Conservation (phyloP, 1,140 invertebrate genomes). For the Linepithema humile region DNA sequence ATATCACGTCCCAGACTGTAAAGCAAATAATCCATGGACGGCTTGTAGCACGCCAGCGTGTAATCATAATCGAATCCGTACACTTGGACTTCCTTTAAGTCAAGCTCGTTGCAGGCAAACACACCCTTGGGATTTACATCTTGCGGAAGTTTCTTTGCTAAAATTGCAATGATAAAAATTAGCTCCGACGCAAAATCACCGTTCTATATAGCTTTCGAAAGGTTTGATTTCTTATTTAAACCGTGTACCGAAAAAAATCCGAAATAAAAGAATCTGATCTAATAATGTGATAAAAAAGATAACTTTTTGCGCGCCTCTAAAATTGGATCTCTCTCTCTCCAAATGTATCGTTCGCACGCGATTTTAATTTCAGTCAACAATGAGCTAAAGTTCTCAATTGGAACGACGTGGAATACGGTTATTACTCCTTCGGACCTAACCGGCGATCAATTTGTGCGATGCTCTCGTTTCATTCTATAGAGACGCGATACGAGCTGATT, state of each 20-base stretch:
- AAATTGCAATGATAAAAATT: neutral
- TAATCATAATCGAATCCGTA: slow-evolving; percentile 99
- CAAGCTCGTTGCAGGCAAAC: slow-evolving; percentile 98
- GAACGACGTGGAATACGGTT: slow-evolving; percentile 10
- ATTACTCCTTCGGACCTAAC: slow-evolving; percentile 43
- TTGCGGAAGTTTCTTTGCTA: slow-evolving; percentile 94
- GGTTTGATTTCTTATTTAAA: too few species aligned
- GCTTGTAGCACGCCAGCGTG: slow-evolving; percentile 97
- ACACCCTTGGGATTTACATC: slow-evolving; percentile 94
- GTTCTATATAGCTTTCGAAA: too few species aligned
- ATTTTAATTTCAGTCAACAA: slow-evolving; percentile 25
- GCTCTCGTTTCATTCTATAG: slow-evolving; percentile 67
- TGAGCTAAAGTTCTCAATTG: slow-evolving; percentile 2
- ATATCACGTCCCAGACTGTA: slow-evolving; percentile 96
- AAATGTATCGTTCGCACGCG: neutral
- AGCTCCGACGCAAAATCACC: neutral
- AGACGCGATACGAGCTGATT: slow-evolving; percentile 60
- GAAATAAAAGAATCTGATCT: too few species aligned
- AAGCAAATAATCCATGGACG: slow-evolving; percentile 94
- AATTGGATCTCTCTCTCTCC: too few species aligned
- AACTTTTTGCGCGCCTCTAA: neutral
- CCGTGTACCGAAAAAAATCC: too few species aligned
- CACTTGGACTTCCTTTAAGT: slow-evolving; percentile 95
- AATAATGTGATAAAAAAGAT: too few species aligned
- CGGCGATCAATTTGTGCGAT: slow-evolving; percentile 50